Percentiles rank a stretch among this genome's conserved stretches.
phyloP scores from a whole-genome alignment of 2,113 vertebrate genomes.

The Nesospiza acunhae region DNA sequence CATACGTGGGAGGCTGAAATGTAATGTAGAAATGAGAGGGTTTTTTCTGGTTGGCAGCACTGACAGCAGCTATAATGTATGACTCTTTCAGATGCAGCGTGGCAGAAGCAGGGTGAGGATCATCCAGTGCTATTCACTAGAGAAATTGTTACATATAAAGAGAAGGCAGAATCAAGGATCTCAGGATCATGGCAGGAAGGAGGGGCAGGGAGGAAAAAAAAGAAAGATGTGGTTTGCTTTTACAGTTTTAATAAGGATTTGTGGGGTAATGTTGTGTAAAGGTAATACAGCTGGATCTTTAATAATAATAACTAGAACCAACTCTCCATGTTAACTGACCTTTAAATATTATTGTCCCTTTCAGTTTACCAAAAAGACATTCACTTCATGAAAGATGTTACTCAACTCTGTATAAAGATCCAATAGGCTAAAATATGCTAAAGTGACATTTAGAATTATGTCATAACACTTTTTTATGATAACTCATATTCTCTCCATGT shows the following conservation, averaged over 20 bases:
- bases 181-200: background rate
- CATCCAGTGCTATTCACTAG: background rate
- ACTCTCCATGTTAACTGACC: constrained; percentile 73
- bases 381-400: constrained; percentile 68
- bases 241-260: constrained; percentile 52
- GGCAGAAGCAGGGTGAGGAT: constrained; percentile 23
- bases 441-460: constrained; percentile 80
- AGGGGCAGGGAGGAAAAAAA: background rate
- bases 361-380: constrained; percentile 74
- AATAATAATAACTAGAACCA: constrained; percentile 64
- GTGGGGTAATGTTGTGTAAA: constrained; percentile 49
- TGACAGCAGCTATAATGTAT: constrained; percentile 31
- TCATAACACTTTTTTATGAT: constrained; percentile 64
- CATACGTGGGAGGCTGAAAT: constrained; percentile 42
- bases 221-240: background rate
- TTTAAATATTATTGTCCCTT: constrained; percentile 74
- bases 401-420: constrained; percentile 69
- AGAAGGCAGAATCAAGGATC: constrained; percentile 5
- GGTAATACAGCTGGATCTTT: constrained; percentile 63
- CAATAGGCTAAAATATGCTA: constrained; percentile 73
- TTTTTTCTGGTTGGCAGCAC: constrained; percentile 46
- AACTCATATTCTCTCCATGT: constrained; percentile 68
- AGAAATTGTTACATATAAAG: constrained; percentile 12
- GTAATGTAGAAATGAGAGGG: constrained; percentile 35
- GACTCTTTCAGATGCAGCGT: background rate